These are phyloP conservation scores for Mirza zaza DNA, from an alignment of 2,113 vertebrate genomes.

Conservation along the genomic window DNA sequence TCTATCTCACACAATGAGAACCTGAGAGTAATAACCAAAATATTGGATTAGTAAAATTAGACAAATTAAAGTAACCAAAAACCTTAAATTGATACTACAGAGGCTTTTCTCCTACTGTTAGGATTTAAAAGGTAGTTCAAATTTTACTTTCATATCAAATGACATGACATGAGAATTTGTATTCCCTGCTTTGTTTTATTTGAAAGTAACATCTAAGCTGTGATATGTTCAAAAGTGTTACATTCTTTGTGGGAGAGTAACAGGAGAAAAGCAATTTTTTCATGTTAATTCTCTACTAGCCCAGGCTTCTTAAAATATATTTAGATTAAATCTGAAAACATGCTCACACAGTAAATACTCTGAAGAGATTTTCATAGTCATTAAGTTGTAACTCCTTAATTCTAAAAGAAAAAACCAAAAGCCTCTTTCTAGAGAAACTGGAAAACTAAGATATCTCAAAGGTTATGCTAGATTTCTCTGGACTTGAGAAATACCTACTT, in stretches of 20 bases:
- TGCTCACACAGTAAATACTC: not conserved
- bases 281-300: not conserved
- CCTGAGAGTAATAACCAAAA: not conserved
- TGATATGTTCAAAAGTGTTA: not conserved
- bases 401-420: not conserved
- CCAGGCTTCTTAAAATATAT: not conserved
- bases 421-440: not conserved
- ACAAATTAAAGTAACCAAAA: not conserved
- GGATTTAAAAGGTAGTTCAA: not conserved
- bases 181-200: not conserved
- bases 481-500: not conserved
- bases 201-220: not conserved
- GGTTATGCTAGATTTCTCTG: not conserved
- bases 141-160: not conserved
- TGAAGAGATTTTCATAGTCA: not conserved
- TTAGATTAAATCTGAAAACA: not conserved
- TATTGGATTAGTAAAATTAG: not conserved
- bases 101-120: not conserved
- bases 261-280: not conserved
- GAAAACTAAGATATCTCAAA: slow-evolving; percentile 31
- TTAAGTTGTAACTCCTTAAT: not conserved
- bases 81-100: not conserved
- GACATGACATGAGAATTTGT: not conserved
- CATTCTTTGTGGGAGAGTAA: not conserved
- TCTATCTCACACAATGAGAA: not conserved